Percentiles rank a stretch among this genome's conserved stretches.
These are phyloP conservation scores for Enteromius argenteus DNA, from an alignment of 2,797 vertebrate species.

Conservation along the genomic window DNA sequence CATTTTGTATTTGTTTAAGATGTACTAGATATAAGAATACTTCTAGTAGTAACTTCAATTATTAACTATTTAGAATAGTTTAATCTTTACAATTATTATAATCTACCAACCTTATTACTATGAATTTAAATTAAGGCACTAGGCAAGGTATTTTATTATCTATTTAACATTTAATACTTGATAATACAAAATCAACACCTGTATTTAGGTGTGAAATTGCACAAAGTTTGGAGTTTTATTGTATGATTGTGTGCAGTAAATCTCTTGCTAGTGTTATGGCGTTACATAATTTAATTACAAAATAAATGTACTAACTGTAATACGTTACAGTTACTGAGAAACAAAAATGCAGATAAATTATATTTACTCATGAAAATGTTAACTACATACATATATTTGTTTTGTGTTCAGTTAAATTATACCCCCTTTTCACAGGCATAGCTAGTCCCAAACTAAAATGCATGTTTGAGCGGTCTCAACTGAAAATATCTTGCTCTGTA, in stretches of 20 bases:
- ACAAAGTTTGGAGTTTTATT: not conserved
- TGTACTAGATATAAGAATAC: too few relatives aligned
- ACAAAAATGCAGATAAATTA: not conserved
- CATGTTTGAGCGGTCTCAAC: too few relatives aligned
- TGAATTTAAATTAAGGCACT: not conserved
- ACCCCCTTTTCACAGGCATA: too few relatives aligned
- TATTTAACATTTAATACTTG: not conserved
- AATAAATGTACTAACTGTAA: not conserved
- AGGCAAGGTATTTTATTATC: not conserved
- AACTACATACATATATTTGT: not conserved
- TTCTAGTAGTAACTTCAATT: not conserved
- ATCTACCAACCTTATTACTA: not conserved
- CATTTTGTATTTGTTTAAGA: not conserved
- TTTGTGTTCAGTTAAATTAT: not conserved
- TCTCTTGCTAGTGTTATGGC: not conserved
- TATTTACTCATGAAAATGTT: not conserved
- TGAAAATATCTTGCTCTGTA: too few relatives aligned
- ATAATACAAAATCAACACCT: not conserved
- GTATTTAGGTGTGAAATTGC: not conserved
- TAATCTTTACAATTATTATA: not conserved
- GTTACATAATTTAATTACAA: not conserved
- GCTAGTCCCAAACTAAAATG: too few relatives aligned
- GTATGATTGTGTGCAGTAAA: not conserved
- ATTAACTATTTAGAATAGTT: not conserved
- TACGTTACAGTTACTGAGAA: not conserved